Evolutionary conservation across 2,888 invertebrate species (phyloP).

Genomic region (Lepidonotus clava): DNA sequence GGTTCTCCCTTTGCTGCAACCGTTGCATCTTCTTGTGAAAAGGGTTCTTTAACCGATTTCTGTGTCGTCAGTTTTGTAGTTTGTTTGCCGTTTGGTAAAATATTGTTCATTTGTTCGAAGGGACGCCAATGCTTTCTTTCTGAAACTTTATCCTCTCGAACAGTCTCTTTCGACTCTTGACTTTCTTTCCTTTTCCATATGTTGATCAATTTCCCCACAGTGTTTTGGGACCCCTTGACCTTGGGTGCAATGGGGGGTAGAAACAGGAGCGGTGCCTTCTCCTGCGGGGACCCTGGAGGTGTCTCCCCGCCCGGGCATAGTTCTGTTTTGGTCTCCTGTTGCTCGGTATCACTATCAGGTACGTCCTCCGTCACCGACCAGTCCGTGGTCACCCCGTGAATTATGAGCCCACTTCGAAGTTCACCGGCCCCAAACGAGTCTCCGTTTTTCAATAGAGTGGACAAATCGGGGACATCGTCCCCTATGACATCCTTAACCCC

Average conservation of each 20-base stretch:
- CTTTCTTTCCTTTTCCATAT: constrained; percentile 17
- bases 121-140: constrained; percentile 1
- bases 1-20: not conserved
- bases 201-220: not conserved
- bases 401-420: too few species aligned
- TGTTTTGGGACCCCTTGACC: constrained; percentile 8
- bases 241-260: not conserved
- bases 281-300: not conserved
- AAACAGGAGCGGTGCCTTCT: constrained; percentile 8
- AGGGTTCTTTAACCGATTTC: too few species aligned
- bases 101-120: not conserved
- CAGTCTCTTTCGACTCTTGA: not conserved
- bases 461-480: too few species aligned
- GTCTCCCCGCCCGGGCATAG: too few species aligned
- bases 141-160: not conserved
- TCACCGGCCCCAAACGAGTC: too few species aligned
- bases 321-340: not conserved
- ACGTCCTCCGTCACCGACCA: not conserved
- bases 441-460: too few species aligned
- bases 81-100: not conserved
- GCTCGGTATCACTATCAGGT: too few species aligned
- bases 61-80: not conserved
- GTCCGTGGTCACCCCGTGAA: not conserved
- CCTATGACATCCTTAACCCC: not conserved
- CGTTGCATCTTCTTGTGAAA: not conserved